Evolutionary conservation across 1,140 invertebrate species (phyloP), one percentile per base, ranked within the genome.

Genomic region (Hycleus phaleratus): DNA sequence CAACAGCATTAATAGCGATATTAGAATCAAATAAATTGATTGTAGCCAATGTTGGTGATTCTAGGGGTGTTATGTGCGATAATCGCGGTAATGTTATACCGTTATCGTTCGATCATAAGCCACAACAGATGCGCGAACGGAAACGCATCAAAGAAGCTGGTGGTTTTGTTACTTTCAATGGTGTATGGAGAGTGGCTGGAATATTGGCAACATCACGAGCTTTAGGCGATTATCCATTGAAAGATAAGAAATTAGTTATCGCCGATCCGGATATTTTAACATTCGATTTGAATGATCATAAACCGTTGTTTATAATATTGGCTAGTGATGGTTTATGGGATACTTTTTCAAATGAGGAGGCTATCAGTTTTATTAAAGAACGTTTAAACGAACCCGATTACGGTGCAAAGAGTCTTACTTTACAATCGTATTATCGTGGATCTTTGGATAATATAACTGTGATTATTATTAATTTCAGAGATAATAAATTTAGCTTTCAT

Each of bases 321-420:
- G 95, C 95, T 8, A 90, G 93, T 2, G 95, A 97, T 81, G 95
- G 95, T 8, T 78, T 98, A 6, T 97, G 94, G 94, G 95, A 97
- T 75, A 93, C 90, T 26, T 95, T 96, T 69, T 82, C 82, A 11
- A 97, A 97, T 75, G 93, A 97, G 74, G 93, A 97, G 74, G 94
- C 93, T 46, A 85, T 95, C 9, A 84, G 86, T 62, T 96, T 88
- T 74, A 85, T 94, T 32, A 86, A 86, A 71, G 83, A 90, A 63
- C 81, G 86, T 60, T 79, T 95, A 12, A 80, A 90, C 65, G 92
- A 95, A 76, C 82, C 89, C 18, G 84, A 88, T 73, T 91, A 82
- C 77, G 93, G 93, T 52, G 93, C 94, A 39, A 93, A 93, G 76
- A 91, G 88, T 70, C 79, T 97, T 57, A 87, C 90, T 8, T 76